phyloP scores from a whole-genome alignment of 2,113 vertebrate genomes.

The Cynoglossus semilaevis region DNA sequence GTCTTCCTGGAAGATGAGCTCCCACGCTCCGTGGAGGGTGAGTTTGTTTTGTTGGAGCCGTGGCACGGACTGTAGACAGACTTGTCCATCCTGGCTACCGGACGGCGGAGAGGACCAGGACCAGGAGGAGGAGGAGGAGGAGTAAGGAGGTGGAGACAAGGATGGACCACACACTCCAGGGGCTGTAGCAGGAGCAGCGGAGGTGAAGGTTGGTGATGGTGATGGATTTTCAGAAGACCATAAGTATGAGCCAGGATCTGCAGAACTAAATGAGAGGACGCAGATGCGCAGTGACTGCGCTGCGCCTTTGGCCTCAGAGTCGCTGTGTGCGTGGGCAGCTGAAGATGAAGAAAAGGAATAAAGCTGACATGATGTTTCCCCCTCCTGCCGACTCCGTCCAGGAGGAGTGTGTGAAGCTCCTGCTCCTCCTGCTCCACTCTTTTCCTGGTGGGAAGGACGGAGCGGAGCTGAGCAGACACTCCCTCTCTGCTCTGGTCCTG shows the following conservation, averaged over 20 bases:
- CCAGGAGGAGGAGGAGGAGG: conserved; percentile 19
- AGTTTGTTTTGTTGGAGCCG: conserved; percentile 57
- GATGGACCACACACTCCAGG: conserved; percentile 32
- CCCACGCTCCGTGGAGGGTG: conserved; percentile 60
- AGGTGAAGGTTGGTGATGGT: not conserved
- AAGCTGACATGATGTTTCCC: conserved; percentile 55
- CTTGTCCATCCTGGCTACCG: conserved; percentile 72
- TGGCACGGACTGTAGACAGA: conserved; percentile 63
- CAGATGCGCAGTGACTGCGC: conserved; percentile 23
- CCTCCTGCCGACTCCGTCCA: conserved; percentile 13
- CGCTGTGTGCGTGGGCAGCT: conserved; percentile 27
- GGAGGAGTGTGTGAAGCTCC: conserved; percentile 49
- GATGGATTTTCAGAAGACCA: conserved; percentile 45
- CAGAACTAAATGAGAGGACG: conserved; percentile 41
- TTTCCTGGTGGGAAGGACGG: conserved; percentile 46
- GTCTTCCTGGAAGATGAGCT: conserved; percentile 57
- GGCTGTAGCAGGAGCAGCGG: conserved; percentile 15
- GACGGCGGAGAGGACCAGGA: conserved; percentile 35
- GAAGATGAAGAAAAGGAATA: too few species aligned
- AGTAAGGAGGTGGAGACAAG: conserved; percentile 27
- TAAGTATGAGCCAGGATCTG: conserved; percentile 36
- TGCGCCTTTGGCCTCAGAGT: conserved; percentile 25
- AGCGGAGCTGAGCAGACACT: conserved; percentile 55
- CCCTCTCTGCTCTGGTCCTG: conserved; percentile 57
- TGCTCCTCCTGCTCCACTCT: conserved; percentile 40